Conservation (phyloP, 2,113 vertebrate species). For the Taxidea taxus region DNA sequence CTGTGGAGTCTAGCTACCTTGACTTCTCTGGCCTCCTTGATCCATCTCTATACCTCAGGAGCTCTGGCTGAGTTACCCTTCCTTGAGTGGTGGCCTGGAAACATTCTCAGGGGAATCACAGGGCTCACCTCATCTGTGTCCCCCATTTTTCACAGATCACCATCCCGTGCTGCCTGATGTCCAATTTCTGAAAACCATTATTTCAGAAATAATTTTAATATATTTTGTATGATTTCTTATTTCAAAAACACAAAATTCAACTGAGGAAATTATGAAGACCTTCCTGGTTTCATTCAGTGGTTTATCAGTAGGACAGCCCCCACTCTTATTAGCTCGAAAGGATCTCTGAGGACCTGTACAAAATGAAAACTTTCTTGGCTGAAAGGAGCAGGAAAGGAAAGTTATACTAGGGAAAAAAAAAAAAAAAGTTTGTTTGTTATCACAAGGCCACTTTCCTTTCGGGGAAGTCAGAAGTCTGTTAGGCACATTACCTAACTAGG, state of each 20-base stretch:
- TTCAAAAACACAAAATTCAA: neutral
- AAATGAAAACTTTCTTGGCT: neutral
- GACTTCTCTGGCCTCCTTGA: neutral
- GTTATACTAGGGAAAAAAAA: neutral
- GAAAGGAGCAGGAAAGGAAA: neutral
- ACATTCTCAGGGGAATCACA: neutral
- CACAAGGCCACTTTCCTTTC: neutral
- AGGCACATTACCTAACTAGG: neutral
- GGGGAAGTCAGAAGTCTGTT: neutral
- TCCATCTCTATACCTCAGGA: neutral
- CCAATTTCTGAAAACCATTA: neutral
- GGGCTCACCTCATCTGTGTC: neutral
- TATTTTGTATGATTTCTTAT: neutral
- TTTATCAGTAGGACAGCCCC: neutral
- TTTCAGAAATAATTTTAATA: neutral
- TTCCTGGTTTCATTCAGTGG: neutral
- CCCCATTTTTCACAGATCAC: neutral
- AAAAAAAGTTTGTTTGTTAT: neutral
- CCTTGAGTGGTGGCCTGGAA: neutral
- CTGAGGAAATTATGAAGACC: neutral
- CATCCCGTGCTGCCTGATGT: neutral
- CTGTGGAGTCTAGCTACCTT: neutral
- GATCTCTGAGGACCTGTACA: neutral
- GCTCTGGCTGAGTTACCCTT: neutral
- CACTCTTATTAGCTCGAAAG: neutral